Percentiles rank a stretch among this genome's conserved stretches.
phyloP scores from a whole-genome alignment of 2,113 vertebrate genomes.

The Laterallus jamaicensis region DNA sequence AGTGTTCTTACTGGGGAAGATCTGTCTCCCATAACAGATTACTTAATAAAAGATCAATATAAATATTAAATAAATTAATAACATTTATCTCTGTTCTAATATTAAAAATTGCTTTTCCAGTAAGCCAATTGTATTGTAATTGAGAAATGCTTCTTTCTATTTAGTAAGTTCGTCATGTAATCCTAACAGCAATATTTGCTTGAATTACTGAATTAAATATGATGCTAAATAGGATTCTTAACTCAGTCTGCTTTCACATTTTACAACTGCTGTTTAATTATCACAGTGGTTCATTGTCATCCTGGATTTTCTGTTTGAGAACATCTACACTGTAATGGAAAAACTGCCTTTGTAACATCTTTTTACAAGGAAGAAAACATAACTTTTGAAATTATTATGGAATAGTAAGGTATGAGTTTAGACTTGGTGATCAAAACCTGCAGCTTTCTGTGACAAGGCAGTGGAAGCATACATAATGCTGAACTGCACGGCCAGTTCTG shows the following conservation, averaged over 20 bases:
- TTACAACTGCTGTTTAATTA: conserved; percentile 7
- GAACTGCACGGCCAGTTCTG: neutral
- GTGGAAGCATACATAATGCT: neutral
- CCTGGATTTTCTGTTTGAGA: neutral
- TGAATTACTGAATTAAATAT: conserved; percentile 23
- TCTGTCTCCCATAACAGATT: neutral
- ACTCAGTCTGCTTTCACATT: neutral
- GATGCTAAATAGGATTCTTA: conserved; percentile 8
- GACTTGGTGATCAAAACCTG: neutral
- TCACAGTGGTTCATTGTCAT: neutral
- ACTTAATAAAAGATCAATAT: neutral
- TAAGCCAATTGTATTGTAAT: neutral
- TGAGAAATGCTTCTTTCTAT: neutral
- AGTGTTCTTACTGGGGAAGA: neutral
- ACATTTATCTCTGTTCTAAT: neutral
- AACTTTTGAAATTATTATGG: neutral
- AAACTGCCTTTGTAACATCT: neutral
- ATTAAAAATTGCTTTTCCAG: neutral
- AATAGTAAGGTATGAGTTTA: neutral
- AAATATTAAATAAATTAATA: neutral
- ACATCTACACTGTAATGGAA: neutral
- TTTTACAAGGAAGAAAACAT: neutral
- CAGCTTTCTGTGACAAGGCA: neutral
- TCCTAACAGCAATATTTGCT: neutral
- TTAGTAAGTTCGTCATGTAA: neutral